Evolutionary conservation across 2,797 vertebrate genomes (phyloP), one percentile per base, ranked within the genome.

Genomic region (Gobio occitaniae): DNA sequence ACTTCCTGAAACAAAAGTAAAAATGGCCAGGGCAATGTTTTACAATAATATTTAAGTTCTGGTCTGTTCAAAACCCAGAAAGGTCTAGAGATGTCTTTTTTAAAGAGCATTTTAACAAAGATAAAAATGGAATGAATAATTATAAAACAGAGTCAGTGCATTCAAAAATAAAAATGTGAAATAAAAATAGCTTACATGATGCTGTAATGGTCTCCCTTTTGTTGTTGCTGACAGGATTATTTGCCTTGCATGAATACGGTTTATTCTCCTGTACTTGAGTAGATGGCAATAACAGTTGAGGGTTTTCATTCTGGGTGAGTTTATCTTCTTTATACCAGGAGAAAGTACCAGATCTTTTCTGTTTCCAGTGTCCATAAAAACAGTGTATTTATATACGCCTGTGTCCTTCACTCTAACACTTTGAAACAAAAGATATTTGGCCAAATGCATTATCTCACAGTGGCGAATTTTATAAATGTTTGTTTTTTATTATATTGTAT

Each of bases 301-400:
- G 16, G 2, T 52, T 25, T 0, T 19, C 6, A 17, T 1, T 13
- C 0, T 21, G 0, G 0, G 19, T 11, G 0, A 0, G 0, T 8
- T 19, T 15, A 7, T 0, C 10, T 16, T 17, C 70, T 68, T 82
- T 12, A 25, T 9, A 0, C 86, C 86, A 87, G 3, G 2, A 74
- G 17, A 77, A 1, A 13, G 6, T 63, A n/a, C n/a, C 7, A 59
- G 13, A 66, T 38, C 13, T 74, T 21, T 11, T 0, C 0, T 1
- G 0, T 11, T 0, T 2, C 7, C 0, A 68, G 7, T 9, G 0
- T 70, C 6, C n/a, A n/a, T 6, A 47, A 7, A 47, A 44, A 1
- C 21, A 19, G 3, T 4, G 36, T 10, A 82, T 47, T 6, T 11
- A 61, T 82, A 82, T 47, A 0, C 21, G n/a, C 83, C 75, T 1